Percentiles rank a stretch among this genome's conserved stretches.
phyloP scores from a whole-genome alignment of 2,797 vertebrate genomes.

The Poecilia velifera region DNA sequence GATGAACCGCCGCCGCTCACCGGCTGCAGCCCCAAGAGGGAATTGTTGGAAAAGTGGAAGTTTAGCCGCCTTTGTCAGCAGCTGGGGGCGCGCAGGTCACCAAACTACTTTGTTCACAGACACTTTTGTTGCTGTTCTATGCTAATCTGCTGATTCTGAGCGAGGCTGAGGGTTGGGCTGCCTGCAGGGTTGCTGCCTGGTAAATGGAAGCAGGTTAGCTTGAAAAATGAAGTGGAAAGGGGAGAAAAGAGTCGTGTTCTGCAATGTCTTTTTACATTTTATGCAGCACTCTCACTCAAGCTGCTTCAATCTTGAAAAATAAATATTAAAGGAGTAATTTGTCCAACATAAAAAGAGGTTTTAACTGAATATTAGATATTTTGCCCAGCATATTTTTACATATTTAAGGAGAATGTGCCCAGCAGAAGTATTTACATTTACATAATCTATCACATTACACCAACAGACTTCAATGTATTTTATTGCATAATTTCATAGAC shows the following conservation, averaged over 20 bases:
- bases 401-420: not conserved
- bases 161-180: conserved; percentile 28
- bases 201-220: conserved; percentile 17
- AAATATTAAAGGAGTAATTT: not conserved
- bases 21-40: conserved; percentile 34
- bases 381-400: not conserved
- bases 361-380: not conserved
- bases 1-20: conserved; percentile 32
- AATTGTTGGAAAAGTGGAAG: conserved; percentile 39
- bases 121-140: conserved; percentile 53
- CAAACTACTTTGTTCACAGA: conserved; percentile 42
- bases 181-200: conserved; percentile 22
- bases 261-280: not conserved
- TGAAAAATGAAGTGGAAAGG: not conserved
- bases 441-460: not conserved
- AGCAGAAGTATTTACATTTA: not conserved
- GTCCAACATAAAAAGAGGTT: not conserved
- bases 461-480: not conserved
- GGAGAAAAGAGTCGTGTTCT: not conserved
- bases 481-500: not conserved
- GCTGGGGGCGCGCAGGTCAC: conserved; percentile 40
- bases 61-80: conserved; percentile 44
- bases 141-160: conserved; percentile 39
- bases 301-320: not conserved
- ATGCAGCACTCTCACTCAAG: not conserved